Conservation (phyloP, 1,140 invertebrate species). For the Theocolax elegans region DNA sequence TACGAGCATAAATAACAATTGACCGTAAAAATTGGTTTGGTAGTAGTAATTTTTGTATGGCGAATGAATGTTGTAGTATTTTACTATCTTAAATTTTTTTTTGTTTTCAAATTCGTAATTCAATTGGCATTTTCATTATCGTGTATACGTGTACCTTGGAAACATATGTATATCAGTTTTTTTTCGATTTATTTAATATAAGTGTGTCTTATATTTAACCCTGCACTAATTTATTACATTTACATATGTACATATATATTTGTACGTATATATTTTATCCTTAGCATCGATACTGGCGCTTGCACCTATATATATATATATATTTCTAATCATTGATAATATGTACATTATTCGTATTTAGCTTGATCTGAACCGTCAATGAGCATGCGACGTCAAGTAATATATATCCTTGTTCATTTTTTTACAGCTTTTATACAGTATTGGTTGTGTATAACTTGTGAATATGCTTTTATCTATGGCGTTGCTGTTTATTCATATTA, state of each 20-base stretch:
- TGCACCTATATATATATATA: too few relatives aligned
- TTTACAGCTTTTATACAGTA: slow-evolving; percentile 10
- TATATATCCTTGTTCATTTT: slow-evolving; percentile 9
- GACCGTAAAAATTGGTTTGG: slow-evolving; percentile 6
- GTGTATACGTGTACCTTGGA: too few relatives aligned
- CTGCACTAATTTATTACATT: slow-evolving; percentile 28
- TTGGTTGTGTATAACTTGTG: slow-evolving; percentile 28
- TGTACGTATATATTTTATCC: too few relatives aligned
- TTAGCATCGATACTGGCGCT: too few relatives aligned
- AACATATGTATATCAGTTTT: too few relatives aligned
- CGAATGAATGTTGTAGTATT: slow-evolving; percentile 3
- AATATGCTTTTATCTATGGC: slow-evolving; percentile 12
- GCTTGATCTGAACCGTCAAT: not conserved
- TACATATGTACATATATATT: not conserved
- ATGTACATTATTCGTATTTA: slow-evolving; percentile 9
- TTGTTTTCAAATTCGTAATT: too few relatives aligned
- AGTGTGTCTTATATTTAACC: slow-evolving; percentile 38
- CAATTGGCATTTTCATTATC: too few relatives aligned
- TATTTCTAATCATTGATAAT: not conserved
- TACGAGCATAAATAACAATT: not conserved
- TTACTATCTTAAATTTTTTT: too few relatives aligned
- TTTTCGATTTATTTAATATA: not conserved
- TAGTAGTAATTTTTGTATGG: slow-evolving; percentile 3
- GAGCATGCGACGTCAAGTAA: slow-evolving; percentile 20
- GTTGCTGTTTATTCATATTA: not conserved